These are phyloP conservation scores for Pachypanchax playfairii DNA, from an alignment of 2,113 vertebrate genomes.

Conservation along the genomic window DNA sequence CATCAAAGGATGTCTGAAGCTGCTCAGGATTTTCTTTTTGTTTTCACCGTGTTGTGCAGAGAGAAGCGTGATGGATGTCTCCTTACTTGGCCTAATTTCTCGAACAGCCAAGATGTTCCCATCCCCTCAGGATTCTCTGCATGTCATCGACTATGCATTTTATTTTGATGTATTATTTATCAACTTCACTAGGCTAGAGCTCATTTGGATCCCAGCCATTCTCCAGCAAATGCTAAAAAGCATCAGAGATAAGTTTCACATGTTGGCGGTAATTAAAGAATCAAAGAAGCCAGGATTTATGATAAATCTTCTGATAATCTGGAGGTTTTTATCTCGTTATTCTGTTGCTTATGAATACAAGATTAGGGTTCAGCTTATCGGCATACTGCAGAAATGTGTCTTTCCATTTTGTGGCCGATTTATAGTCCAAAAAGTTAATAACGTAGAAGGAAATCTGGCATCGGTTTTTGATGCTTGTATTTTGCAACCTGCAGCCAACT, in stretches of 20 bases:
- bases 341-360: slow-evolving; percentile 1
- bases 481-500: slow-evolving; percentile 24
- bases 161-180: slow-evolving; percentile 75
- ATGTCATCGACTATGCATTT: slow-evolving; percentile 67
- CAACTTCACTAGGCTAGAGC: slow-evolving; percentile 46
- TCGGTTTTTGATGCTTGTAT: slow-evolving; percentile 23
- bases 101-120: slow-evolving; percentile 46
- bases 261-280: slow-evolving; percentile 13
- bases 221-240: slow-evolving; percentile 10
- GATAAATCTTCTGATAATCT: slow-evolving; percentile 9
- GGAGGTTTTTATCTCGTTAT: slow-evolving; percentile 17
- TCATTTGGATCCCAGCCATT: slow-evolving; percentile 29
- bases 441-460: slow-evolving; percentile 33
- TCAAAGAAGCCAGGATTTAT: not conserved
- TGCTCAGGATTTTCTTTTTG: slow-evolving; percentile 49
- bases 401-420: slow-evolving; percentile 11
- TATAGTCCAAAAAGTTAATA: slow-evolving; percentile 40
- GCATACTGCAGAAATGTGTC: slow-evolving; percentile 26
- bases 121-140: slow-evolving; percentile 55
- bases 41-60: slow-evolving; percentile 29
- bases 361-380: slow-evolving; percentile 50
- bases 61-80: slow-evolving; percentile 42
- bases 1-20: slow-evolving; percentile 61
- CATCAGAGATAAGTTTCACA: not conserved
- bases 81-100: slow-evolving; percentile 69